Evolutionary conservation across 2,797 vertebrate genomes (phyloP).

Genomic region (Odontamblyopus rebecca): DNA sequence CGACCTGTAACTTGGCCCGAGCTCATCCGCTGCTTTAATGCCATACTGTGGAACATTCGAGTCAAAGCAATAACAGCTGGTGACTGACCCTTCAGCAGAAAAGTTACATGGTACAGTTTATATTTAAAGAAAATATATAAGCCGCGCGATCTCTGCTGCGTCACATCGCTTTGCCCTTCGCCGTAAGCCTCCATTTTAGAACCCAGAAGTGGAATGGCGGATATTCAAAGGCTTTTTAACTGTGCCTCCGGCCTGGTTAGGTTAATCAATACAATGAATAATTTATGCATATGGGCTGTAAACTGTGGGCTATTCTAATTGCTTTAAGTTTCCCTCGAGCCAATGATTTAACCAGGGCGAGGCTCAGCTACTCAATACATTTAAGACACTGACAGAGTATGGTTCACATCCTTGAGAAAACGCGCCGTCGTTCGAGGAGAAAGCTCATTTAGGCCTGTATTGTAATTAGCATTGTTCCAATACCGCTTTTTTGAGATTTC

Average conservation of each 20-base stretch:
- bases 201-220: constrained; percentile 9
- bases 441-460: neutral
- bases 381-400: neutral
- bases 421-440: neutral
- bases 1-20: too few species aligned
- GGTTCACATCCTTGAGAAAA: neutral
- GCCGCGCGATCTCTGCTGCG: too few species aligned
- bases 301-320: constrained; percentile 19
- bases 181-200: neutral
- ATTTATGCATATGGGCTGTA: constrained; percentile 24
- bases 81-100: too few species aligned
- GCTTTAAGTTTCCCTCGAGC: constrained; percentile 10
- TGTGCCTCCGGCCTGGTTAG: constrained; percentile 23
- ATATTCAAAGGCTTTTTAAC: constrained; percentile 37
- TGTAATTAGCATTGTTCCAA: too few species aligned
- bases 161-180: neutral
- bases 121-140: too few species aligned
- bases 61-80: too few species aligned
- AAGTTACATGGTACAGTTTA: too few species aligned
- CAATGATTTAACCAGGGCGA: constrained; percentile 6
- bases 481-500: too few species aligned
- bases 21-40: too few species aligned
- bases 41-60: too few species aligned
- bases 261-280: constrained; percentile 46
- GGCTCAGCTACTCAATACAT: neutral